Evolutionary conservation across 2,888 invertebrate species (phyloP), one percentile per base, ranked within the genome.

Genomic region (Periphyllus acericola): DNA sequence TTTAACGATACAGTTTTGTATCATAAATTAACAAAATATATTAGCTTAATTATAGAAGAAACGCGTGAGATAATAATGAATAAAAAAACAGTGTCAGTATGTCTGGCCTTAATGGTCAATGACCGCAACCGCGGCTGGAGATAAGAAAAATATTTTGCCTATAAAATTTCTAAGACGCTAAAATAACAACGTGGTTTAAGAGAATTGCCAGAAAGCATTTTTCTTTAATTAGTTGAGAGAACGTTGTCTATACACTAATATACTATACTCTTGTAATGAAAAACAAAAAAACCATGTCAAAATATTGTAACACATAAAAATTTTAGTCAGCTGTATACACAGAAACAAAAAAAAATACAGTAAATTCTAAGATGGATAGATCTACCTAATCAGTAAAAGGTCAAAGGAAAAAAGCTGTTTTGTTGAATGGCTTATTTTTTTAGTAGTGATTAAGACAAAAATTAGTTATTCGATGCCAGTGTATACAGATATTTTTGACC

Each of bases 21-120:
- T 32, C 1, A 46, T 17, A 36, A 46, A 25, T 76, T 0, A 21
- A 74, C 55, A 52, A 34, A 74, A n/a, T 14, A 71, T 14, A 85
- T 85, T 34, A 52, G 8, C 25, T 46, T 76, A 85, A 85, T 78
- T 52, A 85, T 76, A 32, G 29, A 76, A 84, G 25, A 84, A 84
- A 84, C 72, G 74, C 72, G 81, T 72, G 86, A 55, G 79, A 81
- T 75, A 87, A 81, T 81, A 40, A 66, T 55, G 60, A 46, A 14
- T 71, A 71, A 87, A 87, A 81, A 86, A 87, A 87, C 74, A 80
- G 81, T 87, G 87, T 87, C 87, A 87, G 87, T 87, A 25, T 81
- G 87, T 87, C 81, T 87, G 80, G 66, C 81, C 87, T 74, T 66
- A 81, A 87, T 87, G 87, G 87, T 87, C 81, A 87, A 87, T 81